phyloP scores from a whole-genome alignment of 2,888 invertebrate genomes.

The Notodonta ziczac region DNA sequence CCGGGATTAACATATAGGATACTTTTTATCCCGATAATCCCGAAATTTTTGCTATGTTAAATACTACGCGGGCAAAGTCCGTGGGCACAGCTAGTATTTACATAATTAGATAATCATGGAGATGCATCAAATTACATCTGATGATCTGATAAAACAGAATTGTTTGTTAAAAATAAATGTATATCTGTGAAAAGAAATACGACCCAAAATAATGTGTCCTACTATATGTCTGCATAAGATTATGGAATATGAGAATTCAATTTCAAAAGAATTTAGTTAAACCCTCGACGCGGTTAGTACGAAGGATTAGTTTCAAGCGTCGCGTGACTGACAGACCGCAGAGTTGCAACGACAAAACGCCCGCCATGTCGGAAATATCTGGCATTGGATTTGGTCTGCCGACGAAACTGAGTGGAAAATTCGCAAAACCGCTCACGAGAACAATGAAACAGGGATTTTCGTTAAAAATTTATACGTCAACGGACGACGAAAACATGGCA shows the following conservation, averaged over 20 bases:
- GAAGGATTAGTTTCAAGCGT: conserved; percentile 31
- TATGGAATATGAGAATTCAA: conserved; percentile 15
- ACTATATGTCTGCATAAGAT: not conserved
- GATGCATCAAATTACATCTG: too few relatives aligned
- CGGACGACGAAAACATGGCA: not conserved
- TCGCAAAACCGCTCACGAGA: conserved; percentile 23
- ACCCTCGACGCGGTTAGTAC: conserved; percentile 26
- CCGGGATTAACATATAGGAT: too few relatives aligned
- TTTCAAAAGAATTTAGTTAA: conserved; percentile 29
- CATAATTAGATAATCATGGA: too few relatives aligned
- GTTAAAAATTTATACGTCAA: conserved; percentile 15
- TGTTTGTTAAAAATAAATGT: too few relatives aligned
- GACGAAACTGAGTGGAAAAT: conserved; percentile 36
- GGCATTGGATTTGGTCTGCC: conserved; percentile 29
- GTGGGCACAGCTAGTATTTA: too few relatives aligned
- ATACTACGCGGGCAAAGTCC: too few relatives aligned
- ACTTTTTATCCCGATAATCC: too few relatives aligned
- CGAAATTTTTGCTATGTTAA: too few relatives aligned
- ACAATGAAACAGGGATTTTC: conserved; percentile 19
- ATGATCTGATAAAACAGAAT: too few relatives aligned
- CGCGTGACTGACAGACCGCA: conserved; percentile 44
- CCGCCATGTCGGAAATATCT: conserved; percentile 36
- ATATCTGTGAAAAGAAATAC: too few relatives aligned
- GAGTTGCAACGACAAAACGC: conserved; percentile 42
- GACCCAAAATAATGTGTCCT: not conserved